phyloP scores from a whole-genome alignment of 2,113 vertebrate genomes.

The Nestor notabilis region DNA sequence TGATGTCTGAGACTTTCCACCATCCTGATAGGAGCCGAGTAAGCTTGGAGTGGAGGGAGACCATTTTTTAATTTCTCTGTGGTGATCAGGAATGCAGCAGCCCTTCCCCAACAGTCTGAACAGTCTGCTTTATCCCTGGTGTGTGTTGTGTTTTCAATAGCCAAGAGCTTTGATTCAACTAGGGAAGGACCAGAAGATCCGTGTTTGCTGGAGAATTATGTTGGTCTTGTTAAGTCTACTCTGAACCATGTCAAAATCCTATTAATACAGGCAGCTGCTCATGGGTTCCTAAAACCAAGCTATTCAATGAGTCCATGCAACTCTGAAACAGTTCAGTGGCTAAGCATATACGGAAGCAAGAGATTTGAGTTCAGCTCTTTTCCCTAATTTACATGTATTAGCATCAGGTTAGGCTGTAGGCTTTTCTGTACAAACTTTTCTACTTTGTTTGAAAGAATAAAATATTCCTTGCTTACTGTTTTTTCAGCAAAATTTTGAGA shows the following conservation, averaged over 20 bases:
- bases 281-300: neutral
- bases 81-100: neutral
- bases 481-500: neutral
- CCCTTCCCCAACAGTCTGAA: neutral
- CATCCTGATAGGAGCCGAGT: neutral
- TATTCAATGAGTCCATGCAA: accelerated
- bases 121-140: neutral
- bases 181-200: neutral
- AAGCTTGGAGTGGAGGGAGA: neutral
- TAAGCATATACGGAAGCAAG: neutral
- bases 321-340: neutral
- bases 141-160: neutral
- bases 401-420: neutral
- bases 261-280: neutral
- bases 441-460: neutral
- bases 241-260: neutral
- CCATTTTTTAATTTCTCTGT: neutral
- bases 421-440: neutral
- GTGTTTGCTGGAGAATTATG: neutral
- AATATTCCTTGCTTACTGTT: neutral
- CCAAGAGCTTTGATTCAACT: neutral
- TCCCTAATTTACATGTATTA: neutral
- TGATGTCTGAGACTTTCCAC: neutral
- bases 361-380: neutral
- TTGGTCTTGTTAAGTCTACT: neutral